A percentile compares a stretch with the other conserved stretches of the same genome.
phyloP scores from a whole-genome alignment of 2,113 vertebrate genomes.

The Rhombomys opimus region DNA sequence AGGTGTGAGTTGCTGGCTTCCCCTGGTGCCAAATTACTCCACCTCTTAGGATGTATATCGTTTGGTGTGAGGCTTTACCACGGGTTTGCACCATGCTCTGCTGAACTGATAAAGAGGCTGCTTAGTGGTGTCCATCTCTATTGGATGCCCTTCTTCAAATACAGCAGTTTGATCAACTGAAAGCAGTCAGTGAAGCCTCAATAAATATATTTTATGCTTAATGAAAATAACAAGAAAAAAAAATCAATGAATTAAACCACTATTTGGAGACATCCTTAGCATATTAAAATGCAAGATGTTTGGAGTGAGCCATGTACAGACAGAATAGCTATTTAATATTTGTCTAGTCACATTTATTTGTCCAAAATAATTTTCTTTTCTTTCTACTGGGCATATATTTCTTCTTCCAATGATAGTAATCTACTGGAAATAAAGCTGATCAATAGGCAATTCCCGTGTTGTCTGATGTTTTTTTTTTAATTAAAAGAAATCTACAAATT shows the following conservation, averaged over 20 bases:
- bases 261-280: slow-evolving; percentile 41
- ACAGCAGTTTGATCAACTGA: slow-evolving; percentile 58
- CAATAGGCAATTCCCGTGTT: slow-evolving; percentile 30
- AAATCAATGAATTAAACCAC: slow-evolving; percentile 76
- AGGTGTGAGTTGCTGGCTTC: neutral
- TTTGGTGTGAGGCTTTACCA: slow-evolving; percentile 58
- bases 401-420: slow-evolving; percentile 55
- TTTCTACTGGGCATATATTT: slow-evolving; percentile 46
- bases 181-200: slow-evolving; percentile 63
- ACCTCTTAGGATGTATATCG: neutral
- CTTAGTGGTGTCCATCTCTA: slow-evolving; percentile 61
- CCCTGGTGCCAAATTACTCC: neutral
- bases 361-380: slow-evolving; percentile 70
- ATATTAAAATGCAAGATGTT: slow-evolving; percentile 33
- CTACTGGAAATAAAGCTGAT: slow-evolving; percentile 63
- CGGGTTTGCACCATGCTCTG: neutral
- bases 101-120: slow-evolving; percentile 49
- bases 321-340: neutral
- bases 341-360: slow-evolving; percentile 60
- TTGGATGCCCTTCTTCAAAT: slow-evolving; percentile 58
- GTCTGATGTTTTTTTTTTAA: neutral
- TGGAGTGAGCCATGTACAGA: neutral
- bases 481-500: slow-evolving; percentile 30
- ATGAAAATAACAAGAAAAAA: slow-evolving; percentile 75
- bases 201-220: slow-evolving; percentile 74